Percentiles rank a stretch among this genome's conserved stretches.
These are phyloP conservation scores for Nicator chloris DNA, from an alignment of 2,113 vertebrate species.

Conservation along the genomic window DNA sequence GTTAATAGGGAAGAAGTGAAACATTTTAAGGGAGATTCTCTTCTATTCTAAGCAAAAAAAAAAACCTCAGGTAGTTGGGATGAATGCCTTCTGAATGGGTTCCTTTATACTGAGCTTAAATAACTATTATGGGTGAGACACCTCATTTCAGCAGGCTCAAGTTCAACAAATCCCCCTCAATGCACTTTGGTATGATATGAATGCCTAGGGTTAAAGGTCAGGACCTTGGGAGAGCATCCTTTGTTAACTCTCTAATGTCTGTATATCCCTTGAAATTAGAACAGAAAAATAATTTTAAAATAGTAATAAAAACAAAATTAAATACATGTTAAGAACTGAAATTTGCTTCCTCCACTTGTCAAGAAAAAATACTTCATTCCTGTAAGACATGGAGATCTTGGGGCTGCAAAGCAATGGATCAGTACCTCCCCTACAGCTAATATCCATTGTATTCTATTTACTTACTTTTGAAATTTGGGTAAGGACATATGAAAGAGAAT, in stretches of 20 bases:
- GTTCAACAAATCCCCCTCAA: slow-evolving; percentile 1
- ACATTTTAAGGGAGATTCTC: background rate
- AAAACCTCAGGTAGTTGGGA: background rate
- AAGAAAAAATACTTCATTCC: background rate
- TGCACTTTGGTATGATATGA: background rate
- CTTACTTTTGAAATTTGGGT: background rate
- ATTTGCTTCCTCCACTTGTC: background rate
- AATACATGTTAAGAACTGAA: background rate
- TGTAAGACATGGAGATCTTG: background rate
- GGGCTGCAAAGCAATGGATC: background rate
- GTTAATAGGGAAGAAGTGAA: background rate
- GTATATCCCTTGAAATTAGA: background rate
- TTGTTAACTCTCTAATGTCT: background rate
- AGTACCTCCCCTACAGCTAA: background rate
- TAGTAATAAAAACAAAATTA: background rate
- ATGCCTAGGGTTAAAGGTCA: background rate
- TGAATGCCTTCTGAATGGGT: background rate
- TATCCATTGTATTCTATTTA: background rate
- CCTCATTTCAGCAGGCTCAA: background rate
- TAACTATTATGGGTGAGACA: background rate
- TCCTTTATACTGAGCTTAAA: background rate
- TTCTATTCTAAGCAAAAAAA: background rate
- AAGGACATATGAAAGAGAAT: background rate
- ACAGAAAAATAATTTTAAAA: background rate
- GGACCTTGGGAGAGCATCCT: background rate